These are phyloP conservation scores for Muraenolepis orangiensis DNA, from an alignment of 2,797 vertebrate species.

Conservation along the genomic window DNA sequence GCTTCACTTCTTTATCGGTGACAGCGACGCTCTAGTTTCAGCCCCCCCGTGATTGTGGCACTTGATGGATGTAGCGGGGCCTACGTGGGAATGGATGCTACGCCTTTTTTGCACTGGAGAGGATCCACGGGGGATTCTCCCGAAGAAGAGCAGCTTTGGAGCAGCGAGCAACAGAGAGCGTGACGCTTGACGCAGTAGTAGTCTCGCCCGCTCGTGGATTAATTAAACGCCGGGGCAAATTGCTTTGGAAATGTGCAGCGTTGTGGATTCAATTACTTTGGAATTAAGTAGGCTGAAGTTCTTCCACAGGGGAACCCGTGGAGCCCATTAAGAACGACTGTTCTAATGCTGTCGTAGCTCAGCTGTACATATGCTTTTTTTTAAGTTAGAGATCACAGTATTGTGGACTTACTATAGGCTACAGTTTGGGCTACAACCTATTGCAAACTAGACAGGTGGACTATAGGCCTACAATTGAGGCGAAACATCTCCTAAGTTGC, in stretches of 20 bases:
- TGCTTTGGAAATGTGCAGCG: background rate
- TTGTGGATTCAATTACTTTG: background rate
- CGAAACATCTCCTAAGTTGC: background rate
- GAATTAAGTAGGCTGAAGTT: background rate
- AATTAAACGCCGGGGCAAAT: background rate
- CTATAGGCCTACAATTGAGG: background rate
- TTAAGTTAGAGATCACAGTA: background rate
- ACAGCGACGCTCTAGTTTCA: background rate
- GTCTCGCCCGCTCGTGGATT: background rate
- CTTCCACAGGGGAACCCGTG: background rate
- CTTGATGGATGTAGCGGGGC: background rate
- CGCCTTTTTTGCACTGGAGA: background rate
- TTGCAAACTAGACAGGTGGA: background rate
- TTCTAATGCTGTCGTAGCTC: background rate
- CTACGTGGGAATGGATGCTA: background rate
- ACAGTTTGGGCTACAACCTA: background rate
- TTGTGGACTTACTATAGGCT: background rate
- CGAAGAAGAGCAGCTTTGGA: background rate
- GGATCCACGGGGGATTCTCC: background rate
- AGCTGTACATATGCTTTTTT: background rate
- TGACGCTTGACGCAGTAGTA: background rate
- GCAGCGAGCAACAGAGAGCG: background rate
- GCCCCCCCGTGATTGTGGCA: background rate
- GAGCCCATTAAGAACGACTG: background rate
- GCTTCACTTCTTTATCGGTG: background rate